phyloP scores from a whole-genome alignment of 2,888 invertebrate genomes.

The Xestia ashworthii region DNA sequence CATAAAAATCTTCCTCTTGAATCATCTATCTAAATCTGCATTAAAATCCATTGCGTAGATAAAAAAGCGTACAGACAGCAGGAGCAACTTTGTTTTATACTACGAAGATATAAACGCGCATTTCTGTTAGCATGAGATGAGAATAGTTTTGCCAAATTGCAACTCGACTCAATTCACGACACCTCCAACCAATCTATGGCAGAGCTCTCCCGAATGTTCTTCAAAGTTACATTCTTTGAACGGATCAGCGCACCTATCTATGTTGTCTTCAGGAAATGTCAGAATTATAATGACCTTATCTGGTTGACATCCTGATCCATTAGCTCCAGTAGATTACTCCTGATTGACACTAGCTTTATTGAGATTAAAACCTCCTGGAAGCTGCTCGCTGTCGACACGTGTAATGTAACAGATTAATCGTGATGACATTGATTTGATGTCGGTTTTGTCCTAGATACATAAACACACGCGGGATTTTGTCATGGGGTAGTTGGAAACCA shows the following conservation, averaged over 20 bases:
- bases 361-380: neutral
- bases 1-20: too few species aligned
- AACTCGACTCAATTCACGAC: neutral
- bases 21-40: too few species aligned
- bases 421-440: neutral
- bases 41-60: too few species aligned
- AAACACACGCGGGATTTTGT: neutral
- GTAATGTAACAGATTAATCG: neutral
- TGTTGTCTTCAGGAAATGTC: slow-evolving; percentile 20
- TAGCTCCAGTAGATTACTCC: slow-evolving; percentile 12
- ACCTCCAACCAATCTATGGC: neutral
- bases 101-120: too few species aligned
- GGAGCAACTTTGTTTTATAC: too few species aligned
- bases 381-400: neutral
- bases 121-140: neutral
- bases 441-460: too few species aligned
- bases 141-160: neutral
- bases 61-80: too few species aligned
- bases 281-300: slow-evolving; percentile 8
- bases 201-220: neutral
- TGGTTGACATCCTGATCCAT: slow-evolving; percentile 10
- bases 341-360: slow-evolving; percentile 12
- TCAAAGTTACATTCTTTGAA: neutral
- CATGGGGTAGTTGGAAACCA: neutral
- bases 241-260: neutral